A percentile compares a stretch with the other conserved stretches of the same genome.
Conservation (phyloP, 1,140 invertebrate species). For the Vanessa tameamea region DNA sequence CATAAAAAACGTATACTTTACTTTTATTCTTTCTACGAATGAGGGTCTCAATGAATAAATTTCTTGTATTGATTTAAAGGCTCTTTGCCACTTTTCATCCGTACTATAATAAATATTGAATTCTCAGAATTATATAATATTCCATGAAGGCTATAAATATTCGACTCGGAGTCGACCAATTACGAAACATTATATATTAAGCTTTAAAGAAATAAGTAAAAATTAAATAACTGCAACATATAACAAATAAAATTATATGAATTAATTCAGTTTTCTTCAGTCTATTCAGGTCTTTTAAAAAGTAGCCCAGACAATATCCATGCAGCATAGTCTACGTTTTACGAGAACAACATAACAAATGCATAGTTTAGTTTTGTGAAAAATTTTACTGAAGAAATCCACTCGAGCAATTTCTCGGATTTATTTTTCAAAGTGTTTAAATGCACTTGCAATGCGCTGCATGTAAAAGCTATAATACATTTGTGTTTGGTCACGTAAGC, state of each 20-base stretch:
- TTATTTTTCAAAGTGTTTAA: slow-evolving; percentile 39
- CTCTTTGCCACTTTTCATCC: slow-evolving; percentile 15
- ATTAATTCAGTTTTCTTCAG: not conserved
- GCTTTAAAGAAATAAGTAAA: too few relatives aligned
- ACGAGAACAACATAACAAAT: slow-evolving; percentile 27
- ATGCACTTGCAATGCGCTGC: slow-evolving; percentile 38
- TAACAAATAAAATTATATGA: not conserved
- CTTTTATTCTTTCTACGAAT: slow-evolving; percentile 9
- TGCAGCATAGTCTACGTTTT: slow-evolving; percentile 1
- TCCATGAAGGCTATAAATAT: not conserved
- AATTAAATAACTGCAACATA: not conserved
- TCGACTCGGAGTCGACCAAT: too few relatives aligned
- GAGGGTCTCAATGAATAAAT: slow-evolving; percentile 33
- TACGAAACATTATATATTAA: too few relatives aligned
- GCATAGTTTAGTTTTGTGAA: slow-evolving; percentile 20
- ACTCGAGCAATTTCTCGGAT: slow-evolving; percentile 29
- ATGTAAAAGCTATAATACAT: slow-evolving; percentile 38
- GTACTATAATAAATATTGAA: slow-evolving; percentile 19
- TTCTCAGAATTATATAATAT: not conserved
- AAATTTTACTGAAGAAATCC: slow-evolving; percentile 31
- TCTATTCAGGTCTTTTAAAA: not conserved
- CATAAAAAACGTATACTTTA: not conserved
- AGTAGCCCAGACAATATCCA: not conserved
- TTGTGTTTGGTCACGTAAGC: slow-evolving; percentile 44
- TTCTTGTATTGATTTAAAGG: slow-evolving; percentile 18